A percentile compares a stretch with the other conserved stretches of the same genome.
Evolutionary conservation across 2,113 vertebrate genomes (phyloP).

Genomic region (Rostratula benghalensis): DNA sequence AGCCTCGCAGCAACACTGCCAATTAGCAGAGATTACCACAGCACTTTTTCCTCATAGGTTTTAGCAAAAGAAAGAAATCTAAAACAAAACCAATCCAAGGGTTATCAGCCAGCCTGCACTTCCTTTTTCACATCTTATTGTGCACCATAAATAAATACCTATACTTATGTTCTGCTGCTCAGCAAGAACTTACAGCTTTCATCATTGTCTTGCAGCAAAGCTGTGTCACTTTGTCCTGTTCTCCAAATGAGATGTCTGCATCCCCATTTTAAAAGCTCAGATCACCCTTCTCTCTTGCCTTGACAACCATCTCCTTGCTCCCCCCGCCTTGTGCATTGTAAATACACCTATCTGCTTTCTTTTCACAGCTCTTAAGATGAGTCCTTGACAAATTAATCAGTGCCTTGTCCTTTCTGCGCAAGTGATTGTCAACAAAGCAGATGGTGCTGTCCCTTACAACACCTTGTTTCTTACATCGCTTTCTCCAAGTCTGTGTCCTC

Average conservation of each 20-base stretch:
- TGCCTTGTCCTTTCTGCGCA: slow-evolving; percentile 18
- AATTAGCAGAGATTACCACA: background rate
- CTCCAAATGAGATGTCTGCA: background rate
- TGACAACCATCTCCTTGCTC: background rate
- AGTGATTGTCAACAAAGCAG: slow-evolving; percentile 46
- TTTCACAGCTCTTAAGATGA: background rate
- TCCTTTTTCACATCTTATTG: background rate
- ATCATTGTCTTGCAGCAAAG: background rate
- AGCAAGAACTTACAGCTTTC: background rate
- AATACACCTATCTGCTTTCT: background rate
- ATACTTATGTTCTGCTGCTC: background rate
- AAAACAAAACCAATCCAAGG: background rate
- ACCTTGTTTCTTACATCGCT: background rate
- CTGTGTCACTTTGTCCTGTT: background rate
- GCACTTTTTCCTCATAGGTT: background rate
- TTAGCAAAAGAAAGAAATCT: background rate
- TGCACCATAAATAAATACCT: background rate
- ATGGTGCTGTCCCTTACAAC: slow-evolving; percentile 36
- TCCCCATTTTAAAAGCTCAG: background rate
- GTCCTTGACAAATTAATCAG: slow-evolving; percentile 50
- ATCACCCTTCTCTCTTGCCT: background rate
- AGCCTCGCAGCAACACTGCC: background rate
- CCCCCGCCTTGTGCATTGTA: background rate
- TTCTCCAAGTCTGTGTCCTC: background rate
- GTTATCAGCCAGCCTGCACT: background rate